Conservation (phyloP, 2,888 invertebrate species). For the Nephrotoma guestfalica region DNA sequence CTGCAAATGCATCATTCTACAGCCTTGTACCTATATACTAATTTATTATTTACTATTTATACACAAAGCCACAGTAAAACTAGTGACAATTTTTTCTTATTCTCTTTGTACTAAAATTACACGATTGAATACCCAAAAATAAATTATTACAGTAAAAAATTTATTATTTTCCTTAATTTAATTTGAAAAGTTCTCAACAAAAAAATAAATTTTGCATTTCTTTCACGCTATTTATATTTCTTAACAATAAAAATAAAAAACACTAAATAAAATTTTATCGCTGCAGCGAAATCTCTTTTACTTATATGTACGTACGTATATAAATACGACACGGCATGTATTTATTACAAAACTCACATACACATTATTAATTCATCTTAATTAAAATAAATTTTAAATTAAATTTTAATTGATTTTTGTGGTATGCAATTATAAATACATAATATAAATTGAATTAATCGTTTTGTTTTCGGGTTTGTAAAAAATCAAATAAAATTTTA, state of each 20-base stretch:
- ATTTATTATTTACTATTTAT: background rate
- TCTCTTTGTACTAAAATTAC: background rate
- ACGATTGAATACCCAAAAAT: background rate
- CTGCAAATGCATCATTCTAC: background rate
- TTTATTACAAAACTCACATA: background rate
- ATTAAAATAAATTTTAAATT: background rate
- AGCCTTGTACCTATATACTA: background rate
- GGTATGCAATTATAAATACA: background rate
- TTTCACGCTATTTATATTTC: background rate
- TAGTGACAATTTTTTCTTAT: background rate
- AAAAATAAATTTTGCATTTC: background rate
- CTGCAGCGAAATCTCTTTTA: background rate
- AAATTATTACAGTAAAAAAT: background rate
- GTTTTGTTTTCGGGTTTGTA: background rate
- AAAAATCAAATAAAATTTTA: background rate
- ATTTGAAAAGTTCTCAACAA: background rate
- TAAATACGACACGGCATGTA: background rate
- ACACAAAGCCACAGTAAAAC: background rate
- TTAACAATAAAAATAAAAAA: background rate
- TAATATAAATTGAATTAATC: background rate
- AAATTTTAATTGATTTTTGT: background rate
- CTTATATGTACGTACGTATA: background rate
- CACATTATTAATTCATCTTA: background rate
- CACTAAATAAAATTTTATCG: background rate
- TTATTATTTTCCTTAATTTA: background rate